Percentiles rank a stretch among this genome's conserved stretches.
These are phyloP conservation scores for Athripsodes cinereus DNA, from an alignment of 2,888 invertebrate genomes.

Conservation along the genomic window DNA sequence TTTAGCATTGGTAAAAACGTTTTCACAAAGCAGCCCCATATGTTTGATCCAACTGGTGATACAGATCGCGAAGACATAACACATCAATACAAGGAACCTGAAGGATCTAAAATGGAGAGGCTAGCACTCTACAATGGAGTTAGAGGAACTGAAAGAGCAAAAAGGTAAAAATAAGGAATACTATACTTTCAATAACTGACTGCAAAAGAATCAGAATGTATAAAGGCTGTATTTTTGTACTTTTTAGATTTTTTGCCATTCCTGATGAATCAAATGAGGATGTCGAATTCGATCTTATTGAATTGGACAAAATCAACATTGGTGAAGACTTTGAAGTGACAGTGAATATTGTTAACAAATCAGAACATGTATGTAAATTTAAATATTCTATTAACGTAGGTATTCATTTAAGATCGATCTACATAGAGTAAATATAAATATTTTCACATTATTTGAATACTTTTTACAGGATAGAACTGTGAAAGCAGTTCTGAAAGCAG, in stretches of 20 bases:
- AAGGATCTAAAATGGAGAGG: slow-evolving; percentile 68
- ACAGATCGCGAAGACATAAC: slow-evolving; percentile 67
- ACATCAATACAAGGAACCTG: slow-evolving; percentile 61
- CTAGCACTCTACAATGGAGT: slow-evolving; percentile 71
- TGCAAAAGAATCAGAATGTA: neutral
- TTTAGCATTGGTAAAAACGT: slow-evolving; percentile 67
- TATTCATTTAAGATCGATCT: too few species aligned
- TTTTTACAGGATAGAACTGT: slow-evolving; percentile 50
- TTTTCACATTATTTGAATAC: neutral
- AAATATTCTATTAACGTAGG: too few species aligned
- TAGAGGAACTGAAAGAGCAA: slow-evolving; percentile 58
- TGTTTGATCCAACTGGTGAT: slow-evolving; percentile 66
- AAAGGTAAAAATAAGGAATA: slow-evolving; percentile 40
- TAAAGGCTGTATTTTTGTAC: neutral
- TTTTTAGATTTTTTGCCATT: slow-evolving; percentile 53
- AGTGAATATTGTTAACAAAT: slow-evolving; percentile 60
- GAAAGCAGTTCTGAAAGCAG: slow-evolving; percentile 59
- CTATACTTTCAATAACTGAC: neutral
- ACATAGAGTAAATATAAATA: too few species aligned
- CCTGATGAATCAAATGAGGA: slow-evolving; percentile 53
- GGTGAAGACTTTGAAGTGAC: slow-evolving; percentile 63
- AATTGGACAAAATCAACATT: slow-evolving; percentile 63
- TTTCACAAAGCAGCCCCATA: slow-evolving; percentile 66
- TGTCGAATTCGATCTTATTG: slow-evolving; percentile 56
- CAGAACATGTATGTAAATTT: slow-evolving; percentile 46